Percentiles rank a stretch among this genome's conserved stretches.
These are phyloP conservation scores for Sphaeramia orbicularis DNA, from an alignment of 2,797 vertebrate species.

Conservation along the genomic window DNA sequence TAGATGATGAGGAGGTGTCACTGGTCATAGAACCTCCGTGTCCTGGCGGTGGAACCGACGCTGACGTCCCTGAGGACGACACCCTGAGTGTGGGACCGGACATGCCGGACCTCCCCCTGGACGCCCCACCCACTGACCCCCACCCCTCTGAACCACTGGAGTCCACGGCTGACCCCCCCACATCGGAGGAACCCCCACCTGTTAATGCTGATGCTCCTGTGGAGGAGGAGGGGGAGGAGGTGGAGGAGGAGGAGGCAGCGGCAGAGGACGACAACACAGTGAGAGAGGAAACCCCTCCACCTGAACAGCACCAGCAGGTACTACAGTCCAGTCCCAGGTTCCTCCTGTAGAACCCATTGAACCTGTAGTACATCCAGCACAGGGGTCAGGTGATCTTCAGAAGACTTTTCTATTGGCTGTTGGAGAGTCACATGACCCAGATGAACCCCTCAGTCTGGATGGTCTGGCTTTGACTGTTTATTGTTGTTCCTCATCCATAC, in stretches of 20 bases:
- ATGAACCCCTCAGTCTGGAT: too few relatives aligned
- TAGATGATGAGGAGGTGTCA: constrained; percentile 96
- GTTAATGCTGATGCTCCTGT: too few relatives aligned
- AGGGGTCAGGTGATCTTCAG: too few relatives aligned
- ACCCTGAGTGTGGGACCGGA: constrained; percentile 82
- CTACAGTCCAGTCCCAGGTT: too few relatives aligned
- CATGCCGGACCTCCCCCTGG: constrained; percentile 82
- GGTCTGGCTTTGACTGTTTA: too few relatives aligned
- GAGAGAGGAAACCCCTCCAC: constrained; percentile 68
- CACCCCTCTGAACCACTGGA: constrained; percentile 22
- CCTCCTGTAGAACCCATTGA: too few relatives aligned
- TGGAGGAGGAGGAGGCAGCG: constrained; percentile 45
- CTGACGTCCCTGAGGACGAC: constrained; percentile 75
- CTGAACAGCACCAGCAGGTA: constrained; percentile 43
- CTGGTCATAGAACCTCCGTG: constrained; percentile 86
- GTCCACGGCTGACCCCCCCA: constrained; percentile 46
- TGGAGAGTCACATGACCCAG: too few relatives aligned
- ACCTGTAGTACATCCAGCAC: too few relatives aligned
- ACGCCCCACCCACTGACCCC: constrained; percentile 47
- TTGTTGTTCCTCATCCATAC: too few relatives aligned
- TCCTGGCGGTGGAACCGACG: constrained; percentile 74
- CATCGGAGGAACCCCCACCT: constrained; percentile 53
- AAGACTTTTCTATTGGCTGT: too few relatives aligned
- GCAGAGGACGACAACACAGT: constrained; percentile 74
- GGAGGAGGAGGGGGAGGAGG: constrained; percentile 64